These are phyloP conservation scores for Ellobium chinense DNA, from an alignment of 2,888 invertebrate genomes.

Conservation along the genomic window DNA sequence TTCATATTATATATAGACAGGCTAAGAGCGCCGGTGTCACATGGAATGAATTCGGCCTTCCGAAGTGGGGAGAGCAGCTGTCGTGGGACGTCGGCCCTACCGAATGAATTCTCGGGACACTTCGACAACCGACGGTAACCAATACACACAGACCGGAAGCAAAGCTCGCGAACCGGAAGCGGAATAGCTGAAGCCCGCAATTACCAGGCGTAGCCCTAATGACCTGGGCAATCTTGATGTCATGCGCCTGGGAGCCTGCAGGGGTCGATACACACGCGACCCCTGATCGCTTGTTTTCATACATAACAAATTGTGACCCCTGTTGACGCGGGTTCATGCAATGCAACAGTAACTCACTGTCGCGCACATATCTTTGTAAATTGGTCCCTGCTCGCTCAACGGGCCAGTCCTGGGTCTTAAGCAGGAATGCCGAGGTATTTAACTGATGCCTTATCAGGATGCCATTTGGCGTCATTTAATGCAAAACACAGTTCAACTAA, in stretches of 20 bases:
- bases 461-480: too few relatives aligned
- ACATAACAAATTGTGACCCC: constrained; percentile 41
- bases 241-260: constrained; percentile 23
- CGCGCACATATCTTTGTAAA: neutral
- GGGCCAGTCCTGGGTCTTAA: too few relatives aligned
- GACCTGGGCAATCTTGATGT: constrained; percentile 47
- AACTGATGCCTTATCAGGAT: too few relatives aligned
- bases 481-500: too few relatives aligned
- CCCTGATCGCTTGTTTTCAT: constrained; percentile 36
- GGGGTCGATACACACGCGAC: constrained; percentile 31
- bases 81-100: constrained; percentile 26
- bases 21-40: constrained; percentile 27
- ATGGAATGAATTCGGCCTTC: constrained; percentile 36
- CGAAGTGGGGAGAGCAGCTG: constrained; percentile 37
- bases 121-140: constrained; percentile 51
- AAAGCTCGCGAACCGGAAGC: constrained; percentile 43
- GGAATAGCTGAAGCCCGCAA: constrained; percentile 46
- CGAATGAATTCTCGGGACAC: constrained; percentile 44
- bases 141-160: constrained; percentile 50
- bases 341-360: constrained; percentile 4
- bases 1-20: constrained; percentile 39
- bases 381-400: neutral
- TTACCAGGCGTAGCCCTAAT: constrained; percentile 43
- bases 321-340: constrained; percentile 3
- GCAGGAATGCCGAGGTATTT: too few relatives aligned